Percentiles rank a stretch among this genome's conserved stretches.
These are phyloP conservation scores for Nudaria mundana DNA, from an alignment of 2,888 invertebrate species.

Conservation along the genomic window DNA sequence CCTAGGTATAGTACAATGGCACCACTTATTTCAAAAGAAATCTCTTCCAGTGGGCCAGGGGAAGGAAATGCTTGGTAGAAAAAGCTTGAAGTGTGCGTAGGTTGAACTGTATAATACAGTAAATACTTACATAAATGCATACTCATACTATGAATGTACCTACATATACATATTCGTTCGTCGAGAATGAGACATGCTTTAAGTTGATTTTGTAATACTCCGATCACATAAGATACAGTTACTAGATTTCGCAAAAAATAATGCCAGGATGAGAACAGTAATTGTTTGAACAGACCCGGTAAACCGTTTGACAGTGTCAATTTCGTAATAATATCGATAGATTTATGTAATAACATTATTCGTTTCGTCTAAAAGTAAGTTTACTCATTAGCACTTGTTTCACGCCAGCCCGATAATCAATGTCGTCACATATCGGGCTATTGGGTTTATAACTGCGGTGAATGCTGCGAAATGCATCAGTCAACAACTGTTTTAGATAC, in stretches of 20 bases:
- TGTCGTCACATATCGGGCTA: conserved; percentile 21
- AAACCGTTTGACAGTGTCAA: conserved; percentile 20
- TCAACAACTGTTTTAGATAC: conserved; percentile 19
- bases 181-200: too few relatives aligned
- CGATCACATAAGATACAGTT: too few relatives aligned
- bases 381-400: conserved; percentile 66
- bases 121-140: too few relatives aligned
- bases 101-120: too few relatives aligned
- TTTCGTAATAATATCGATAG: conserved; percentile 40
- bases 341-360: conserved; percentile 44
- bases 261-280: neutral
- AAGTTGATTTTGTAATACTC: neutral
- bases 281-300: conserved; percentile 10
- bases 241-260: neutral
- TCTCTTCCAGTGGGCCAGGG: too few relatives aligned
- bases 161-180: too few relatives aligned
- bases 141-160: too few relatives aligned
- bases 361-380: conserved; percentile 44
- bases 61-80: too few relatives aligned
- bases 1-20: too few relatives aligned
- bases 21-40: too few relatives aligned
- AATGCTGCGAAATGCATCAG: conserved; percentile 14
- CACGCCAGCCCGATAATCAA: conserved; percentile 44
- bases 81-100: too few relatives aligned
- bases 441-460: conserved; percentile 21